Base-by-base conservation (phyloP, 2,888 invertebrate genomes). In the Muscina levida region DNA sequence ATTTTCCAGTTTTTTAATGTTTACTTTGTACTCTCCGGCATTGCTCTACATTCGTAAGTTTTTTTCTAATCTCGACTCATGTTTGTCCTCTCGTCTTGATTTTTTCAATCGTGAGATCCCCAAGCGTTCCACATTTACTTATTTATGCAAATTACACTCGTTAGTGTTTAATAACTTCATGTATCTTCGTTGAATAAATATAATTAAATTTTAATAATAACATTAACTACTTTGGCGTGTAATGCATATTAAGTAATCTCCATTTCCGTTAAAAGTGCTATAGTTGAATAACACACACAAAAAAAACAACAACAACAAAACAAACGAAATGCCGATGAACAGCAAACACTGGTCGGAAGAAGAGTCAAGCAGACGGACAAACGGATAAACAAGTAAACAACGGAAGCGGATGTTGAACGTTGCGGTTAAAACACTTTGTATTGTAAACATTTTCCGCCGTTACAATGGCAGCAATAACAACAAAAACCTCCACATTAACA, bases 401-500 rank as follows among this genome's bases (percentile, higher is more conserved):
- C 71, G 83, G 78, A 82, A 82, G 66, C 77, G 82, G 82, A 82
- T 66, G 82, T 82, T 79, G 48, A 82, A 56, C 79, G 74, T 79
- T 82, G 83, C 74, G 83, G 82, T 72, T 82, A 79, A 68, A 78
- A 82, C 77, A 76, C 77, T 82, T 82, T 77, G 70, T 13, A 62
- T 62, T 62, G 62, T 62, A 62, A 62, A 62, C 42, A 42, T 42
- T 22, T 62, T 39, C 13, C 13, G 62, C 62, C 37, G 19, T 17
- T 62, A 22, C 15, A 10, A 2, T 37, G 0, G 48, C n/a, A 44
- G 5, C 56, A 51, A 57, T 15, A 31, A 2, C 57, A n/a, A 15
- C 10, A 57, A 5, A 31, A 3, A 31, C 8, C 8, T 31, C 8
- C 8, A 37, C 31, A 62, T 39, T 37, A 42, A 62, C 62, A 62